These are phyloP conservation scores for Ptychoptera albimana DNA, from an alignment of 2,888 invertebrate genomes.

Conservation along the genomic window DNA sequence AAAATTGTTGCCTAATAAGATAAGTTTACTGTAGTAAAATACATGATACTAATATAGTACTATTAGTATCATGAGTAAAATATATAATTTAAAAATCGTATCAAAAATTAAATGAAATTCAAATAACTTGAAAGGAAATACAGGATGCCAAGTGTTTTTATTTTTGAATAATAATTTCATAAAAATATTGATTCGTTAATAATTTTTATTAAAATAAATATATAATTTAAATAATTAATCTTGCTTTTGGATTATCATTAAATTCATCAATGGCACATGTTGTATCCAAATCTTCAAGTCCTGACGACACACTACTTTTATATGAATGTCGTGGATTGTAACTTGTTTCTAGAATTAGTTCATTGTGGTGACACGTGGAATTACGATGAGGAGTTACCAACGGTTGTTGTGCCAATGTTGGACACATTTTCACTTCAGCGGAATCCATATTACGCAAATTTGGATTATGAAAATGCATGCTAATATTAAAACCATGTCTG, in stretches of 20 bases:
- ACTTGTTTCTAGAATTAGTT: not conserved
- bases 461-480: constrained; percentile 30
- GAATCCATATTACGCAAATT: not conserved
- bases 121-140: too few relatives aligned
- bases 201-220: too few relatives aligned
- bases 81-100: too few relatives aligned
- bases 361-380: not conserved
- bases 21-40: too few relatives aligned
- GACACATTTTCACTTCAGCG: constrained; percentile 6
- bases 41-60: too few relatives aligned
- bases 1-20: too few relatives aligned
- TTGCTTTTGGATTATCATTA: not conserved
- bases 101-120: too few relatives aligned
- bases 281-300: not conserved
- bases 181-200: too few relatives aligned
- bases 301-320: not conserved
- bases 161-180: too few relatives aligned
- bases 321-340: not conserved
- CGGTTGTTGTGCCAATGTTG: not conserved
- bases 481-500: constrained; percentile 32
- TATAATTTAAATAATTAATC: not conserved
- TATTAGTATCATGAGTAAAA: too few relatives aligned
- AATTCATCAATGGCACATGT: not conserved
- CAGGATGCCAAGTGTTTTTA: too few relatives aligned
- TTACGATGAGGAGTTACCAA: not conserved